Evolutionary conservation across 2,888 invertebrate genomes (phyloP).

Genomic region (Caenorhabditis sp.): DNA sequence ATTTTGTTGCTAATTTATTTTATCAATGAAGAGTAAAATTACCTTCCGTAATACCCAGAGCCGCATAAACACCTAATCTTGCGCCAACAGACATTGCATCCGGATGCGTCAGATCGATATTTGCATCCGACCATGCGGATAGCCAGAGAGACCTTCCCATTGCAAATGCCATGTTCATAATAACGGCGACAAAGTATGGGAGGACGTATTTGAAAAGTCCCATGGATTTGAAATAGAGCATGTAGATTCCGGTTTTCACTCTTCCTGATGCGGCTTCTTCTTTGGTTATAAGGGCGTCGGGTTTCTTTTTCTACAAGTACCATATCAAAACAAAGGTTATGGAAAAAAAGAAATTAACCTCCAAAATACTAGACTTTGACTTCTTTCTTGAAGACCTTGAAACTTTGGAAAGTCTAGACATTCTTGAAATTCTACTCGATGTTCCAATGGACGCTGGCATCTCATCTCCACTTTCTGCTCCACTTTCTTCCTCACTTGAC

Average conservation of each 20-base stretch:
- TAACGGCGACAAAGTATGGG: slow-evolving; percentile 61
- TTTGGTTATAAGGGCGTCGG: slow-evolving; percentile 72
- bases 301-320: slow-evolving; percentile 34
- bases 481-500: slow-evolving; percentile 49
- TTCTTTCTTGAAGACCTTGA: slow-evolving; percentile 43
- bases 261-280: slow-evolving; percentile 80
- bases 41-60: slow-evolving; percentile 78
- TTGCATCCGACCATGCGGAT: slow-evolving; percentile 81
- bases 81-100: slow-evolving; percentile 66
- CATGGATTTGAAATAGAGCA: slow-evolving; percentile 79
- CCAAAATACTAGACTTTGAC: slow-evolving; percentile 39
- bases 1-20: background rate
- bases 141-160: slow-evolving; percentile 80
- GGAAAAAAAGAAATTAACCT: too few relatives aligned
- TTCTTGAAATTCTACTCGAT: slow-evolving; percentile 32
- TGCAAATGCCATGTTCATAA: slow-evolving; percentile 68
- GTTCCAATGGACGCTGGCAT: slow-evolving; percentile 27
- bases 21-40: background rate
- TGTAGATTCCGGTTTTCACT: slow-evolving; percentile 77
- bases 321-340: too few relatives aligned
- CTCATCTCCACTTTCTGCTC: slow-evolving; percentile 37
- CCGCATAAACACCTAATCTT: slow-evolving; percentile 78
- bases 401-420: slow-evolving; percentile 34
- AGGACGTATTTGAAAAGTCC: slow-evolving; percentile 73
- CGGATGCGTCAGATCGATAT: slow-evolving; percentile 64